Evolutionary conservation across 1,140 invertebrate genomes (phyloP).

Genomic region (Lepeophtheirus salmonis): DNA sequence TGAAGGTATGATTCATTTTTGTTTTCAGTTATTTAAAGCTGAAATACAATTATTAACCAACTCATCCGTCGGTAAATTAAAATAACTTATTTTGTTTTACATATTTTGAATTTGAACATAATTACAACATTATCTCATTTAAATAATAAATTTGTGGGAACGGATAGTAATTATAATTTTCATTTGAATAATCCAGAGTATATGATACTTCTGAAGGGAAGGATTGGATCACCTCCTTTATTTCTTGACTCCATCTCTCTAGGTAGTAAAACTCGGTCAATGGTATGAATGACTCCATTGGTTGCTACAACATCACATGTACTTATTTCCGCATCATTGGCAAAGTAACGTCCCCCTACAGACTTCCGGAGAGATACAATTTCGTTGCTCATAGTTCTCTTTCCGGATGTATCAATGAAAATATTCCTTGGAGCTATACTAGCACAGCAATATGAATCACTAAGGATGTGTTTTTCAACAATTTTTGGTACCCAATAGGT

Average conservation of each 20-base stretch:
- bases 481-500: conserved; percentile 25
- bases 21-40: too few relatives aligned
- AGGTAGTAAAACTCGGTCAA: not conserved
- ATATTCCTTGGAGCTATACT: not conserved
- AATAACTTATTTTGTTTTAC: too few relatives aligned
- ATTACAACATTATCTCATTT: too few relatives aligned
- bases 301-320: conserved; percentile 8
- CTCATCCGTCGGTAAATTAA: too few relatives aligned
- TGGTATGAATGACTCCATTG: conserved; percentile 10
- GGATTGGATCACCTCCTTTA: not conserved
- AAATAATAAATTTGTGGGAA: not conserved
- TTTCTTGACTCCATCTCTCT: not conserved
- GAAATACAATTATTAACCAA: too few relatives aligned
- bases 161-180: too few relatives aligned
- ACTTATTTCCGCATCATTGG: conserved; percentile 1
- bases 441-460: conserved; percentile 22
- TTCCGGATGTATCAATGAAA: conserved; percentile 4
- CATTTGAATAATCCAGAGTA: not conserved
- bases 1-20: too few relatives aligned
- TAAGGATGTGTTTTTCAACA: conserved; percentile 33
- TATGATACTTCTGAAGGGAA: not conserved
- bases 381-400: not conserved
- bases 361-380: not conserved
- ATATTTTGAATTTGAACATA: too few relatives aligned
- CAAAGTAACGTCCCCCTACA: not conserved